Conservation (phyloP, 92 coral and sea anemone genomes). For the Ricordea florida region DNA sequence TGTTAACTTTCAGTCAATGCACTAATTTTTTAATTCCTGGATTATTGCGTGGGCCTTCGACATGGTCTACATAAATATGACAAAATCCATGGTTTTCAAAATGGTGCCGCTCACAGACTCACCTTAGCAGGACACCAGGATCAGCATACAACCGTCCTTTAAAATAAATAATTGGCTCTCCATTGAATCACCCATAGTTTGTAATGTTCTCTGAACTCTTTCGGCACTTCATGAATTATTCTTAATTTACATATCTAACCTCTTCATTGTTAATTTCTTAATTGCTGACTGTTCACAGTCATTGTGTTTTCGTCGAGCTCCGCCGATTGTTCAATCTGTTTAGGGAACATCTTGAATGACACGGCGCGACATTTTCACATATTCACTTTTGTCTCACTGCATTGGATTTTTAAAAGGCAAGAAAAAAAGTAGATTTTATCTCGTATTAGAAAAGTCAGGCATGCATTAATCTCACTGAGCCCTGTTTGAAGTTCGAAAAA, state of each 20-base stretch:
- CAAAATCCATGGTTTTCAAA: conserved; percentile 4
- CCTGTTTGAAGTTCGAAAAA: conserved; percentile 4
- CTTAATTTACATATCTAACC: not conserved
- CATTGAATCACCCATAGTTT: too few relatives aligned
- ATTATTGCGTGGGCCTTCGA: not conserved
- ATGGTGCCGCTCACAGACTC: too few relatives aligned
- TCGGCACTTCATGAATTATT: not conserved
- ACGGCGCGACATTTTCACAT: not conserved
- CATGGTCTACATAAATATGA: not conserved
- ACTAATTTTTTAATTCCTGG: too few relatives aligned
- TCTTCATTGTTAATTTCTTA: not conserved
- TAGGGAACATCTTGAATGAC: conserved; percentile 3
- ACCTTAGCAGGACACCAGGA: conserved; percentile 2
- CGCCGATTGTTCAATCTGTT: not conserved
- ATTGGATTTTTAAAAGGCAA: not conserved
- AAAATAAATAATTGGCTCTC: not conserved
- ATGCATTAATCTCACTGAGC: conserved; percentile 38
- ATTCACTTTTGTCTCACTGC: not conserved
- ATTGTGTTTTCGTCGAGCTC: conserved; percentile 2
- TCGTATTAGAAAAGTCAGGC: conserved; percentile 27
- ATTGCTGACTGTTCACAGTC: conserved; percentile 9
- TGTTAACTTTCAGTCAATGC: too few relatives aligned
- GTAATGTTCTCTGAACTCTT: too few relatives aligned
- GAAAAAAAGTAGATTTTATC: conserved; percentile 17
- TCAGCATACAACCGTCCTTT: not conserved